Base-by-base conservation (phyloP, 2,888 invertebrate genomes). In the Agriopis aurantiaria region DNA sequence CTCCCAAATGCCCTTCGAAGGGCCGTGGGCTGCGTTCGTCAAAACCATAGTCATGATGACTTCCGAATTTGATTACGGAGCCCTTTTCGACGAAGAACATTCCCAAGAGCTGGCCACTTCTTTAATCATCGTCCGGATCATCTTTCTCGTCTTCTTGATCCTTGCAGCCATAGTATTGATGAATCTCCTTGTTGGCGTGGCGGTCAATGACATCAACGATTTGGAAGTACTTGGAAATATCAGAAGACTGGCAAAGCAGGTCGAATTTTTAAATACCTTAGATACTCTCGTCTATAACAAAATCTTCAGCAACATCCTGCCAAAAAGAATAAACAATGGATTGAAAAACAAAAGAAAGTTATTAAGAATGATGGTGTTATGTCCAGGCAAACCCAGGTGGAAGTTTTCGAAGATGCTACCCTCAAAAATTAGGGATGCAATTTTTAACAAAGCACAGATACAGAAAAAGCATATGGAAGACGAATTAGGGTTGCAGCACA, bases 31-130 rank as follows among this genome's bases (percentile, higher is more conserved):
- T 17, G 92, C 95, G 0, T 80, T 95, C 0, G 91, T 95, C 17
- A 95, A 95, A 75, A 95, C 95, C 0, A 88, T 95, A 53, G 95
- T 95, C 9, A 95, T 96, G 95, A 95, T 95, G 95, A 95, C 95
- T 8, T 95, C 95, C 66, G 95, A 96, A 77, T 95, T 95, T 60
- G 95, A 95, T 74, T 95, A 95, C 77, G 86, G 77, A 9, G 88
- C 91, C 6, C 80, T 95, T 9, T 95, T 95, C 63, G 92, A 93
- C 65, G 87, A 92, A 68, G 86, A 87, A n/a, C 89, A 92, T 72
- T 85, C 89, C 0, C 80, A 86, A 69, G 85, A 91, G 72, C 83
- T 91, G 0, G 88, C 90, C 1, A 88, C 91, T 0, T 94, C 91
- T 1, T 82, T 92, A 23, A 80, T 92, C 49, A 83, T 95, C 45